Percentiles rank a stretch among this genome's conserved stretches.
Conservation (phyloP, 2,113 vertebrate genomes). For the Tympanuchus pallidicinctus region DNA sequence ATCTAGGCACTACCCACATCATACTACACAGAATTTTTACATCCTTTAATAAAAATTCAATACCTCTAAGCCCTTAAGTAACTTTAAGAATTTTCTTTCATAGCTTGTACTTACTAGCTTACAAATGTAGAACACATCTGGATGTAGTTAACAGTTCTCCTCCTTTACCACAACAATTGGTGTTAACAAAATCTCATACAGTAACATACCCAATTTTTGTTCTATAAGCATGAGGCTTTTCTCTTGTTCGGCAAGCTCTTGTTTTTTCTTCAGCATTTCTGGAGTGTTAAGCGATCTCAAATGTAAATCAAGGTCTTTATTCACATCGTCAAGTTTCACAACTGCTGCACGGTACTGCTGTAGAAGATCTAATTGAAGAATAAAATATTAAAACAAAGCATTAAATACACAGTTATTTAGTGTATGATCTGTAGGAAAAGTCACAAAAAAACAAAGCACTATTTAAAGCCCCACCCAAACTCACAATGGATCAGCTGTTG, state of each 20-base stretch:
- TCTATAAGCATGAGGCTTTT: constrained; percentile 82
- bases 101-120: background rate
- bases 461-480: background rate
- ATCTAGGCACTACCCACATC: background rate
- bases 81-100: background rate
- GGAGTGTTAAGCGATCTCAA: constrained; percentile 73
- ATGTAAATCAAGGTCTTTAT: constrained; percentile 68
- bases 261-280: constrained; percentile 74
- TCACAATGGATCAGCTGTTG: background rate
- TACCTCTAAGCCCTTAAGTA: background rate
- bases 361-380: constrained; percentile 80
- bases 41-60: background rate
- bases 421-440: background rate
- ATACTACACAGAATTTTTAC: background rate
- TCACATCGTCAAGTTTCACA: constrained; percentile 66
- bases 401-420: background rate
- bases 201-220: constrained; percentile 79
- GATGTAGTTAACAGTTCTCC: background rate
- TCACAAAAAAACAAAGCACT: background rate
- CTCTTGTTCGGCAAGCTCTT: constrained; percentile 79
- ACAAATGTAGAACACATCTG: background rate
- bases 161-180: background rate
- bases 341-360: constrained; percentile 77
- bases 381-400: background rate
- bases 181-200: background rate